A percentile compares a stretch with the other conserved stretches of the same genome.
phyloP scores from a whole-genome alignment of 2,113 vertebrate genomes.

The Cebidichthys violaceus region DNA sequence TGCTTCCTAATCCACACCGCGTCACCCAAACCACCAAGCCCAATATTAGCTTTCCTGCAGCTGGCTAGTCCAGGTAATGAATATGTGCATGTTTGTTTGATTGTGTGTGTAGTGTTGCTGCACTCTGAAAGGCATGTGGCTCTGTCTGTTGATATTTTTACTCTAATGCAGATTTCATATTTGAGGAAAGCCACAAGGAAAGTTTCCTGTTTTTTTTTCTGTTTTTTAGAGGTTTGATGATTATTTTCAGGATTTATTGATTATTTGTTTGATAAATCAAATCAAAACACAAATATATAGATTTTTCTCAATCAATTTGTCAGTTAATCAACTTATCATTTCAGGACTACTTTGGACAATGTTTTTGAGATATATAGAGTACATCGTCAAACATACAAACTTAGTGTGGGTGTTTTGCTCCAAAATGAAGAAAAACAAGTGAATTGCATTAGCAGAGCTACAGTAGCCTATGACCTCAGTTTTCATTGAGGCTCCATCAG shows the following conservation, averaged over 20 bases:
- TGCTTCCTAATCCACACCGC: constrained; percentile 63
- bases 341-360: not conserved
- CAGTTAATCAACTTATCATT: not conserved
- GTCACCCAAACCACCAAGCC: constrained; percentile 66
- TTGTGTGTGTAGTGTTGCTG: constrained; percentile 42
- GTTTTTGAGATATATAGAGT: not conserved
- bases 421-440: not conserved
- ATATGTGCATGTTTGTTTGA: constrained; percentile 68
- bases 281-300: not conserved
- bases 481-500: not conserved
- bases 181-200: not conserved
- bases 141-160: not conserved
- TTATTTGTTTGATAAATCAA: not conserved
- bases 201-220: not conserved
- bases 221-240: not conserved
- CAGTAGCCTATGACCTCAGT: not conserved
- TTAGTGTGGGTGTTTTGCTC: not conserved
- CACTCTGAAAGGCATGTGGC: not conserved
- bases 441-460: not conserved
- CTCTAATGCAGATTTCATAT: not conserved
- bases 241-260: not conserved
- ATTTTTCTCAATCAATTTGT: not conserved
- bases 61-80: constrained; percentile 44
- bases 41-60: constrained; percentile 79
- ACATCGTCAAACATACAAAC: not conserved